A percentile compares a stretch with the other conserved stretches of the same genome.
These are phyloP conservation scores for Chaenocephalus aceratus DNA, from an alignment of 2,113 vertebrate species.

Conservation along the genomic window DNA sequence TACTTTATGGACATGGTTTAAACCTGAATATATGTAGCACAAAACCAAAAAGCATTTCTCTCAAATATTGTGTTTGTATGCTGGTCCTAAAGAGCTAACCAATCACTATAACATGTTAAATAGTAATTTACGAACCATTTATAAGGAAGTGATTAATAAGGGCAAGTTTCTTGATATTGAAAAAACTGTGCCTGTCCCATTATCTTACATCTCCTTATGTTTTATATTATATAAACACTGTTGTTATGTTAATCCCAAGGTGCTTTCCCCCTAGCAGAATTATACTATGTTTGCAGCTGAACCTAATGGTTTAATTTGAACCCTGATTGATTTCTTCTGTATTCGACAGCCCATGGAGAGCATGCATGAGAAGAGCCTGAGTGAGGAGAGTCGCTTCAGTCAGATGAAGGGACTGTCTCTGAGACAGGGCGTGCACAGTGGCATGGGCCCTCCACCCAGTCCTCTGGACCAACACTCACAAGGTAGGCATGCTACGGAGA, in stretches of 20 bases:
- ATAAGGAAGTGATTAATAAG: too few relatives aligned
- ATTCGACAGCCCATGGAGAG: constrained; percentile 84
- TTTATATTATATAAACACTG: neutral
- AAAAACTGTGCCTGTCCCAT: neutral
- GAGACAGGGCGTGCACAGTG: constrained; percentile 88
- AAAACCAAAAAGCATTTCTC: too few relatives aligned
- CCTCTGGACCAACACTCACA: constrained; percentile 98
- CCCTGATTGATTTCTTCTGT: constrained; percentile 10
- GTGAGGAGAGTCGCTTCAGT: constrained; percentile 90
- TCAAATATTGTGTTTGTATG: too few relatives aligned
- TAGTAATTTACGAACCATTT: too few relatives aligned
- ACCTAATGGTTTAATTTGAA: neutral
- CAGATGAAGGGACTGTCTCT: constrained; percentile 94
- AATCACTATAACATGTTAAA: too few relatives aligned
- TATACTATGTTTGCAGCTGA: neutral
- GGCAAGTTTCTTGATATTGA: too few relatives aligned
- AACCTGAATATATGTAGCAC: too few relatives aligned
- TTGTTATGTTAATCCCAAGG: neutral
- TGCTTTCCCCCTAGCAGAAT: neutral
- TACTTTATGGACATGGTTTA: too few relatives aligned
- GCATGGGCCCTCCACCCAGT: constrained; percentile 95
- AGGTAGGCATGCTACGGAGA: constrained; percentile 79
- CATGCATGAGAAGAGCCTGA: constrained; percentile 91
- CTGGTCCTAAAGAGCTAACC: too few relatives aligned
- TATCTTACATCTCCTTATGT: neutral